These are phyloP conservation scores for Pandemis cinnamomeana DNA, from an alignment of 2,888 invertebrate genomes.

Conservation along the genomic window DNA sequence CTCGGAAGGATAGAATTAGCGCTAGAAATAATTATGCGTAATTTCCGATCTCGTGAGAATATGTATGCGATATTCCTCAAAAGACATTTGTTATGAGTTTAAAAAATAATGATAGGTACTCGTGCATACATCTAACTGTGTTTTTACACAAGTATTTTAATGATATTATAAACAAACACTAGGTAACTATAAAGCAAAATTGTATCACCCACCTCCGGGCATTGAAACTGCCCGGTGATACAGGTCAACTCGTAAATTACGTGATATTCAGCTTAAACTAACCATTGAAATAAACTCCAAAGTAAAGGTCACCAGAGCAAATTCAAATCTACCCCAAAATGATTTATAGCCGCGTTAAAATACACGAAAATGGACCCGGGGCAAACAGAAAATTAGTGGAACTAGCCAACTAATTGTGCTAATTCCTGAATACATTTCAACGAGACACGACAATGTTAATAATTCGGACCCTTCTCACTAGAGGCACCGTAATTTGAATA, in stretches of 20 bases:
- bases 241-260: slow-evolving; percentile 28
- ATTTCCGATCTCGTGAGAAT: too few species aligned
- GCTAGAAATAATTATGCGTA: too few species aligned
- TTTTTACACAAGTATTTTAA: too few species aligned
- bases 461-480: slow-evolving; percentile 51
- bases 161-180: background rate
- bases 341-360: slow-evolving; percentile 32
- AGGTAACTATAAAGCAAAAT: background rate
- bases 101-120: too few species aligned
- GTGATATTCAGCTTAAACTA: slow-evolving; percentile 11
- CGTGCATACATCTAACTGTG: too few species aligned
- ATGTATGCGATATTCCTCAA: too few species aligned
- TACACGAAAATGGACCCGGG: slow-evolving; percentile 24
- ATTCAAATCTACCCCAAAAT: slow-evolving; percentile 35
- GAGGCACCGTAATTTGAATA: slow-evolving; percentile 47
- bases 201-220: background rate
- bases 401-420: slow-evolving; percentile 39
- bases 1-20: too few species aligned
- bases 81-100: too few species aligned
- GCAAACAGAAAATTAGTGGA: slow-evolving; percentile 29
- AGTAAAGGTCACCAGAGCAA: slow-evolving; percentile 28
- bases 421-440: slow-evolving; percentile 49
- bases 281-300: slow-evolving; percentile 31
- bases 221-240: background rate
- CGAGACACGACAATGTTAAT: slow-evolving; percentile 48